Evolutionary conservation across 2,113 vertebrate genomes (phyloP).

Genomic region (Pygoscelis antarcticus): DNA sequence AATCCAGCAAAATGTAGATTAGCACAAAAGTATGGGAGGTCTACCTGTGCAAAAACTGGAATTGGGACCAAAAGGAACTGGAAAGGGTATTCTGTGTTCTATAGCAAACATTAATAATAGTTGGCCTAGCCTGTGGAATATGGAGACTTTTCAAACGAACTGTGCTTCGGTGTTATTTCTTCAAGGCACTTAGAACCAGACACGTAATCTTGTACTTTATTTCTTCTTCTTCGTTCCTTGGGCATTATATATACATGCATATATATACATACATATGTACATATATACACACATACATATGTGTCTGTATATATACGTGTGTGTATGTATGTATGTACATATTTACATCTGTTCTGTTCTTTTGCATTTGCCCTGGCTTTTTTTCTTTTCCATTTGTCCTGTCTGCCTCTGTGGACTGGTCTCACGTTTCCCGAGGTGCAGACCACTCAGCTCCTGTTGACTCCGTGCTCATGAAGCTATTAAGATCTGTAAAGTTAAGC

Average conservation of each 20-base stretch:
- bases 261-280: not conserved
- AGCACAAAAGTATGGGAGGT: not conserved
- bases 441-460: not conserved
- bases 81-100: not conserved
- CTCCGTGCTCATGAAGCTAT: not conserved
- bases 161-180: not conserved
- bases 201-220: not conserved
- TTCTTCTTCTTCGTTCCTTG: not conserved
- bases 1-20: not conserved
- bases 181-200: not conserved
- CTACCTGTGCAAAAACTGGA: not conserved
- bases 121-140: not conserved
- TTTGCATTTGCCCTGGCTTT: not conserved
- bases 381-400: not conserved
- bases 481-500: not conserved
- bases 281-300: not conserved
- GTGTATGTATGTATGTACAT: not conserved
- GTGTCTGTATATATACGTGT: not conserved
- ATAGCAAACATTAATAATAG: not conserved
- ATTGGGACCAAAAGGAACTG: not conserved
- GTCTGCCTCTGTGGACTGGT: not conserved
- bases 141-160: not conserved
- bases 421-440: fast-evolving
- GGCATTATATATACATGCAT: not conserved
- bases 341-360: not conserved